Percentiles rank a stretch among this genome's conserved stretches.
These are phyloP conservation scores for Calypte anna DNA, from an alignment of 2,113 vertebrate genomes.

Conservation along the genomic window DNA sequence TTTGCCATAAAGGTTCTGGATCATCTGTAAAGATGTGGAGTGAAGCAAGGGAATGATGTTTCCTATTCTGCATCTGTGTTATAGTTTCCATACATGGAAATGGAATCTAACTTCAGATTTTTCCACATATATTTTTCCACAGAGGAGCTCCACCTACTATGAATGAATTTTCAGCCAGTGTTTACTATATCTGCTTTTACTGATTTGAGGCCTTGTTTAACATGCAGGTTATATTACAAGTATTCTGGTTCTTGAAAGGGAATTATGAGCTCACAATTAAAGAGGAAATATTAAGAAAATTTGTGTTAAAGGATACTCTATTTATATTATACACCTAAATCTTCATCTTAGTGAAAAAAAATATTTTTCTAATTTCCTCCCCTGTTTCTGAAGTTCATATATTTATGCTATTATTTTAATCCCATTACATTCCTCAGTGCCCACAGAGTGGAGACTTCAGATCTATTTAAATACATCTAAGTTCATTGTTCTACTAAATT, in stretches of 20 bases:
- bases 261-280: neutral
- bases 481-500: neutral
- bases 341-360: neutral
- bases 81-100: neutral
- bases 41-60: neutral
- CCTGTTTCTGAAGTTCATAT: neutral
- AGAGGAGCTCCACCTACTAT: neutral
- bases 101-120: neutral
- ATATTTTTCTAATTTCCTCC: neutral
- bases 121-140: neutral
- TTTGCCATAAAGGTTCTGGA: neutral
- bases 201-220: neutral
- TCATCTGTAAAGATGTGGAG: neutral
- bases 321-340: neutral
- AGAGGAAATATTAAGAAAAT: neutral
- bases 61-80: neutral
- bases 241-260: neutral
- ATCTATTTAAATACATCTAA: neutral
- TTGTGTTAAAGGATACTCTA: neutral
- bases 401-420: neutral
- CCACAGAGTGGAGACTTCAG: neutral
- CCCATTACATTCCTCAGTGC: neutral
- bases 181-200: neutral
- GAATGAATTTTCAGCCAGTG: neutral
- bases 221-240: neutral